Conservation (phyloP, 2,888 invertebrate genomes). For the Rhingia campestris region DNA sequence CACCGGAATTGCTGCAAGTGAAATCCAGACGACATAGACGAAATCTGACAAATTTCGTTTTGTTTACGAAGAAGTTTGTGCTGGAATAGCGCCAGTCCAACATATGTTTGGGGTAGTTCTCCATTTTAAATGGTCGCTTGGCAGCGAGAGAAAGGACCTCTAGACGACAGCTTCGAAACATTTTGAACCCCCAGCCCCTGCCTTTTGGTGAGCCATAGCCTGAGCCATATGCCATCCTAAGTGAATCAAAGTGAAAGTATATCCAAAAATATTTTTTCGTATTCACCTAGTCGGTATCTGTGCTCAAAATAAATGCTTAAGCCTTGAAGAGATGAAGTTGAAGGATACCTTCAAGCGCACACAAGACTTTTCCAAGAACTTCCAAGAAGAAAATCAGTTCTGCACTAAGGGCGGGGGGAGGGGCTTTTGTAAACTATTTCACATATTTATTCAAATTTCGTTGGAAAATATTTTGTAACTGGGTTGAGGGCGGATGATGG, state of each 20-base stretch:
- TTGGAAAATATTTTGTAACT: conserved; percentile 69
- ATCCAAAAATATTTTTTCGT: conserved; percentile 9
- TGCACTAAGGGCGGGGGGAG: background rate
- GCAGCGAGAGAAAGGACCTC: conserved; percentile 44
- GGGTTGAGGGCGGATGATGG: background rate
- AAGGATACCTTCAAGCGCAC: conserved; percentile 35
- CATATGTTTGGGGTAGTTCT: background rate
- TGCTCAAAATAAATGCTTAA: conserved; percentile 50
- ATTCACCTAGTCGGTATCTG: conserved; percentile 18
- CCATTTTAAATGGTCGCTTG: conserved; percentile 26
- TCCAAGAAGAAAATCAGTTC: conserved; percentile 12
- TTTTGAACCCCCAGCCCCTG: background rate
- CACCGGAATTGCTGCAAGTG: conserved; percentile 73
- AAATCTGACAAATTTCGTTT: conserved; percentile 73
- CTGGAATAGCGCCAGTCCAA: conserved; percentile 12
- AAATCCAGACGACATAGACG: conserved; percentile 73
- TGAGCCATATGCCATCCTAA: conserved; percentile 45
- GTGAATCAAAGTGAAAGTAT: conserved; percentile 73
- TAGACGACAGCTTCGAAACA: conserved; percentile 43
- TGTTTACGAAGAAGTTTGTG: conserved; percentile 58
- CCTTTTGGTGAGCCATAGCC: background rate
- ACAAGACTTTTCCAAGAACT: conserved; percentile 18
- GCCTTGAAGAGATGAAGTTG: conserved; percentile 59
- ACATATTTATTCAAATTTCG: conserved; percentile 70
- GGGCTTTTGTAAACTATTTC: conserved; percentile 53